Base-by-base conservation (phyloP, 2,888 invertebrate species). In the Sphaerophoria taeniata region DNA sequence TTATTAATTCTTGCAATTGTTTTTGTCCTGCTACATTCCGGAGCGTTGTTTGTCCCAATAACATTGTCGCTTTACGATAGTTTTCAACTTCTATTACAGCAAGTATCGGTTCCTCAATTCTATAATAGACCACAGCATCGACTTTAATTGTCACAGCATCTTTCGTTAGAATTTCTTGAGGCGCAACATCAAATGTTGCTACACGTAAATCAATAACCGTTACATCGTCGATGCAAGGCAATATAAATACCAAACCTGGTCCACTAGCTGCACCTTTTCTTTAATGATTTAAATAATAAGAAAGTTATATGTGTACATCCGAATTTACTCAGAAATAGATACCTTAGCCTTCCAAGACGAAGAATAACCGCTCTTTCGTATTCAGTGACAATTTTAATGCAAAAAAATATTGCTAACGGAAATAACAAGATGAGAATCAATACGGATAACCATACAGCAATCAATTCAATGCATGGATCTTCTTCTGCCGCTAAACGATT, bases 131-230 rank as follows among this genome's bases (percentile, higher is more conserved):
- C 0, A 96, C 96, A 0, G 98, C 98, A 89, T 98, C 98, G 0
- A 98, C 97, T 33, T 96, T 96, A 5, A 98, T 97, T 0, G 98
- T 98, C 45, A 98, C 98, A 0, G 97, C 96, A 92, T 98, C 98
- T 92, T 96, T 96, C 34, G 97, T 97, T 71, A 98, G 93, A 74
- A 92, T 94, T 90, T 94, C 94, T 89, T 95, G 95, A 2, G 95
- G 94, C 7, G 94, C 93, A n/a, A 95, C 94, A 89, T 95, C 94
- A 89, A 94, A 94, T 0, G 94, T 93, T 6, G 93, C 92, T 2
- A 94, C 94, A 67, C 95, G 92, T 78, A 95, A 91, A 89, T 95
- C 95, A 6, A 95, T 93, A 89, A 91, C 93, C 0, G 92, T 91
- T 89, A 92, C 93, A 9, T 90, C 90, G 88, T 94, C 95, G 71